A percentile compares a stretch with the other conserved stretches of the same genome.
phyloP scores from a whole-genome alignment of 2,888 invertebrate species.

The Congeria kusceri region DNA sequence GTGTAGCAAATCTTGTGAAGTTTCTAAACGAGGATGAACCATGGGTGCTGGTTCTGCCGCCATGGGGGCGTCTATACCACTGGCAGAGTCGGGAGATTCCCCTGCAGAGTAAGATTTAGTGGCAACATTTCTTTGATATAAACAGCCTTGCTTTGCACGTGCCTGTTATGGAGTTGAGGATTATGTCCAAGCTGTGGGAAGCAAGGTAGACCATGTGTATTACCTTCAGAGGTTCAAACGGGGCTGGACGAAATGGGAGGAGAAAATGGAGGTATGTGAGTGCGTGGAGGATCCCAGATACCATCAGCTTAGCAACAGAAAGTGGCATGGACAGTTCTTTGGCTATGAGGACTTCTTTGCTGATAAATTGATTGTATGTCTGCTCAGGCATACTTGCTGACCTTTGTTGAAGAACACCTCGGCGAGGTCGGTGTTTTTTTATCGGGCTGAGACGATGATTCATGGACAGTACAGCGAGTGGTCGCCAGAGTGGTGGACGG shows the following conservation, averaged over 20 bases:
- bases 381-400: conserved; percentile 89
- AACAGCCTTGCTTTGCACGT: conserved; percentile 91
- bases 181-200: conserved; percentile 88
- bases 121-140: conserved; percentile 95
- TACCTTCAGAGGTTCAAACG: conserved; percentile 94
- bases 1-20: conserved; percentile 93
- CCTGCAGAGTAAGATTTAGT: conserved; percentile 89
- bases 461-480: conserved; percentile 91
- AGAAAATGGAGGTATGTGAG: conserved; percentile 90
- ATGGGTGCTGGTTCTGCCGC: conserved; percentile 92
- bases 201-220: conserved; percentile 91
- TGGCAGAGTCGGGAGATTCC: conserved; percentile 88
- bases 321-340: conserved; percentile 88
- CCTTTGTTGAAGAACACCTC: conserved; percentile 86
- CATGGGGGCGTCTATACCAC: conserved; percentile 96
- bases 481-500: conserved; percentile 76
- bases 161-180: conserved; percentile 94
- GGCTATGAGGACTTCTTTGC: conserved; percentile 90
- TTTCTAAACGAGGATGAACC: conserved; percentile 87
- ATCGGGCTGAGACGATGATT: conserved; percentile 79
- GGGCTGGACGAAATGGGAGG: conserved; percentile 94
- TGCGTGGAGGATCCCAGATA: conserved; percentile 86
- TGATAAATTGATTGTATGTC: conserved; percentile 90
- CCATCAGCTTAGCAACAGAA: conserved; percentile 77
- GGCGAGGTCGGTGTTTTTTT: conserved; percentile 80